These are phyloP conservation scores for Paratilapia polleni DNA, from an alignment of 2,113 vertebrate genomes.

Conservation along the genomic window DNA sequence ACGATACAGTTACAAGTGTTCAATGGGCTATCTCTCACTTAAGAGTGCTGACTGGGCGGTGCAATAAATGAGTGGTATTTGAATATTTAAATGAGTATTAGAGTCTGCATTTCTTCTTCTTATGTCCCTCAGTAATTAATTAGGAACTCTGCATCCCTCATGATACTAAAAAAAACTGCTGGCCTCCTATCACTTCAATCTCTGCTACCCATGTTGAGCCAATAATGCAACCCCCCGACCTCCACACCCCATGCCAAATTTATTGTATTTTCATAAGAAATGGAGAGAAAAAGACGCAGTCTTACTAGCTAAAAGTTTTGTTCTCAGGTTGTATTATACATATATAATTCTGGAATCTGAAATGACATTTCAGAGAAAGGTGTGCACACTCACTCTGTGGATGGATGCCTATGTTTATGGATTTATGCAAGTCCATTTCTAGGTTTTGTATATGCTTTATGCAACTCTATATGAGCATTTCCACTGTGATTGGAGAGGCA, in stretches of 20 bases:
- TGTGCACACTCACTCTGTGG: not conserved
- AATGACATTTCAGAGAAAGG: not conserved
- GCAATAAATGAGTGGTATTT: not conserved
- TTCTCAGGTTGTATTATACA: not conserved
- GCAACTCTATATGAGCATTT: slow-evolving; percentile 29
- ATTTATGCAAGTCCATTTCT: slow-evolving; percentile 1
- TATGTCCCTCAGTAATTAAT: not conserved
- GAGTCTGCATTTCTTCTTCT: not conserved
- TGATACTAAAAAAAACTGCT: not conserved
- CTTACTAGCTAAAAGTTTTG: not conserved
- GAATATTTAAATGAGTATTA: not conserved
- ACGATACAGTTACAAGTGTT: not conserved
- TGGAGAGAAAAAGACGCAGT: not conserved
- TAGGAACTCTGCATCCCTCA: not conserved
- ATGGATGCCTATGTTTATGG: not conserved
- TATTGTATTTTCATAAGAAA: not conserved
- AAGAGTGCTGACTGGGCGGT: not conserved
- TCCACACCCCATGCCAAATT: not conserved
- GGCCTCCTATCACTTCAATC: not conserved
- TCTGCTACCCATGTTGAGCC: not conserved
- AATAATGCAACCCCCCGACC: not conserved
- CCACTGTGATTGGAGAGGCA: slow-evolving; percentile 49
- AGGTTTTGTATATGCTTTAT: slow-evolving; percentile 16
- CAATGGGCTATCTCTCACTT: not conserved
- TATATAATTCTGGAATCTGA: not conserved